Evolutionary conservation across 2,797 vertebrate genomes (phyloP).

Genomic region (Synaphobranchus kaupii): DNA sequence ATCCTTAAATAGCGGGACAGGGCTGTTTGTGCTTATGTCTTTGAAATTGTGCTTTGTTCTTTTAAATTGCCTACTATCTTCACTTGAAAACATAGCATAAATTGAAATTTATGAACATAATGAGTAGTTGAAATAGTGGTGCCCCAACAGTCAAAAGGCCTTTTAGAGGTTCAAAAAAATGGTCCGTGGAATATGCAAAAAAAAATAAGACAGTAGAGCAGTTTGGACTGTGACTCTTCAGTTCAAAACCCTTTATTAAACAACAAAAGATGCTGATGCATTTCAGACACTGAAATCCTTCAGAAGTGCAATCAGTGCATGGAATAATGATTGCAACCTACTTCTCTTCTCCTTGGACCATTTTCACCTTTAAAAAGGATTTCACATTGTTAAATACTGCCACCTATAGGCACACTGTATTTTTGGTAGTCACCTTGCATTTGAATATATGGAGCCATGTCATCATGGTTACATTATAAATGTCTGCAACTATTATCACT

Average conservation of each 20-base stretch:
- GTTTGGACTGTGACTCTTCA: not conserved
- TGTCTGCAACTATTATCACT: too few relatives aligned
- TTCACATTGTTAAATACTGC: not conserved
- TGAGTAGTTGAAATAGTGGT: too few relatives aligned
- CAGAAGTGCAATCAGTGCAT: not conserved
- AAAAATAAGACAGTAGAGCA: not conserved
- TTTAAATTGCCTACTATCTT: not conserved
- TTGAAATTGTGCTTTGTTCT: not conserved
- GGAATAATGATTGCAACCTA: not conserved
- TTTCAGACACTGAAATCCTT: not conserved
- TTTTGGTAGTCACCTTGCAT: not conserved
- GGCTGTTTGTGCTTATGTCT: not conserved
- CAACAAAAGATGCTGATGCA: not conserved
- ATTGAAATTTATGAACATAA: not conserved
- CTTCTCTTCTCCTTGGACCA: not conserved
- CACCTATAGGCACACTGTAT: conserved; percentile 1
- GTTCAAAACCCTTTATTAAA: not conserved
- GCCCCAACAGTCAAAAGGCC: too few relatives aligned
- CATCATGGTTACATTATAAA: too few relatives aligned
- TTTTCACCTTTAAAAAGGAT: not conserved
- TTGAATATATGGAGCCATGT: not conserved
- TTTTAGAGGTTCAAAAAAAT: not conserved
- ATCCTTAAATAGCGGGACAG: not conserved
- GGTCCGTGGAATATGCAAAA: not conserved
- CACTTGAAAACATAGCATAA: not conserved